Percentiles rank a stretch among this genome's conserved stretches.
These are phyloP conservation scores for Lasiommata megera DNA, from an alignment of 2,888 invertebrate species.

Conservation along the genomic window DNA sequence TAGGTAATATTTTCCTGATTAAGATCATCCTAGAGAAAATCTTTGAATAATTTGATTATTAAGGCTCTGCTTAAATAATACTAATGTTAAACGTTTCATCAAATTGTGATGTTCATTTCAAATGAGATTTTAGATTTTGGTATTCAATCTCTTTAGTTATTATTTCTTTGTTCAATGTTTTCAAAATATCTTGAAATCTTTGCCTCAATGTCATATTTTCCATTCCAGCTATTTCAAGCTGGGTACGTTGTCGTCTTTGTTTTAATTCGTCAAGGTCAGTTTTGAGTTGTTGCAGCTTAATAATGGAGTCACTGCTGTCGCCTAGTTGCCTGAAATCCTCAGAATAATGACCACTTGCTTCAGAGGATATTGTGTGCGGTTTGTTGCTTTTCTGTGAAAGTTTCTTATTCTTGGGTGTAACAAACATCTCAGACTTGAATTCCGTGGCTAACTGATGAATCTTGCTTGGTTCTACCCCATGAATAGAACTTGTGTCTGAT, in stretches of 20 bases:
- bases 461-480: constrained; percentile 42
- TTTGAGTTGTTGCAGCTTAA: constrained; percentile 83
- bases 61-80: too few species aligned
- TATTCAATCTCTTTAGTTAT: constrained; percentile 88
- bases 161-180: constrained; percentile 89
- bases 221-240: constrained; percentile 90
- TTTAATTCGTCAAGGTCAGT: constrained; percentile 89
- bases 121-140: constrained; percentile 38
- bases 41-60: too few species aligned
- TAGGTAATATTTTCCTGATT: too few species aligned
- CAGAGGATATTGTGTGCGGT: background rate
- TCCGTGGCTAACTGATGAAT: constrained; percentile 46
- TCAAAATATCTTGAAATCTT: constrained; percentile 90
- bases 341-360: background rate
- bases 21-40: too few species aligned
- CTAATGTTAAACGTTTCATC: too few species aligned
- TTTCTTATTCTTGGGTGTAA: constrained; percentile 9
- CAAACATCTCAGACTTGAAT: constrained; percentile 64
- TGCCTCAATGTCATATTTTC: constrained; percentile 93
- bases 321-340: constrained; percentile 17
- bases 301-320: constrained; percentile 81
- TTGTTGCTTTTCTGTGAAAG: constrained; percentile 2
- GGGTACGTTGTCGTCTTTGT: constrained; percentile 88
- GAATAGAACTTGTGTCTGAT: constrained; percentile 81
- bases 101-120: constrained; percentile 10